Evolutionary conservation across 2,797 vertebrate species (phyloP).

Genomic region (Mionectes olivaceus): DNA sequence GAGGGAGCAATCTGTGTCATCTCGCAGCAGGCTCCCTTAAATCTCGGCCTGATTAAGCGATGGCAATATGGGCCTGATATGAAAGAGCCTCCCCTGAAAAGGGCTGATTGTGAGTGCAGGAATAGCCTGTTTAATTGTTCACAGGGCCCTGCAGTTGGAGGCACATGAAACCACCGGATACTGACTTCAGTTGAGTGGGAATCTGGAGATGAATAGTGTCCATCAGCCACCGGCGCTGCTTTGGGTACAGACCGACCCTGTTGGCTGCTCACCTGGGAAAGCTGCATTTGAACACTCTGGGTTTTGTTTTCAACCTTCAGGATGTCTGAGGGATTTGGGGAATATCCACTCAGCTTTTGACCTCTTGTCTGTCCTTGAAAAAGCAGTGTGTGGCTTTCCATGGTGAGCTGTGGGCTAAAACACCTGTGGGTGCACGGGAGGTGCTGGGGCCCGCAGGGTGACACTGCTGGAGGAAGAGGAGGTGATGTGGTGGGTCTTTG

Average conservation of each 20-base stretch:
- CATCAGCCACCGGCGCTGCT: background rate
- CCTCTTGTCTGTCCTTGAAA: background rate
- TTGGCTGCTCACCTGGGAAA: background rate
- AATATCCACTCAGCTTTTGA: background rate
- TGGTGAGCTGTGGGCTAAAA: background rate
- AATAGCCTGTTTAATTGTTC: slow-evolving; percentile 20
- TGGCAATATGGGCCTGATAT: slow-evolving; percentile 30
- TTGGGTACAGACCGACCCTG: background rate
- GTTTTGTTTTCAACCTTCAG: background rate
- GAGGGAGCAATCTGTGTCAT: slow-evolving; percentile 60
- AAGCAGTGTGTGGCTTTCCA: background rate
- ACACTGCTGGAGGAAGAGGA: background rate
- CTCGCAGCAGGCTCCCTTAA: slow-evolving; percentile 49
- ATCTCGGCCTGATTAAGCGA: slow-evolving; percentile 46
- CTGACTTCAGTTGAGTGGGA: background rate
- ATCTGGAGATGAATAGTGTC: background rate
- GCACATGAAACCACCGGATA: background rate
- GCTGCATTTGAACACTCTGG: background rate
- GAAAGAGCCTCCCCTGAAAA: slow-evolving; percentile 13
- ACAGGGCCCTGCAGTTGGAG: background rate
- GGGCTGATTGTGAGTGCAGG: background rate
- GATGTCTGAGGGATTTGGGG: background rate
- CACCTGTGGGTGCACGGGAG: background rate
- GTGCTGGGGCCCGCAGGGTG: background rate
- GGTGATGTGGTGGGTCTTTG: background rate